Conservation (phyloP, 2,888 invertebrate genomes). For the Mylabris sibirica region DNA sequence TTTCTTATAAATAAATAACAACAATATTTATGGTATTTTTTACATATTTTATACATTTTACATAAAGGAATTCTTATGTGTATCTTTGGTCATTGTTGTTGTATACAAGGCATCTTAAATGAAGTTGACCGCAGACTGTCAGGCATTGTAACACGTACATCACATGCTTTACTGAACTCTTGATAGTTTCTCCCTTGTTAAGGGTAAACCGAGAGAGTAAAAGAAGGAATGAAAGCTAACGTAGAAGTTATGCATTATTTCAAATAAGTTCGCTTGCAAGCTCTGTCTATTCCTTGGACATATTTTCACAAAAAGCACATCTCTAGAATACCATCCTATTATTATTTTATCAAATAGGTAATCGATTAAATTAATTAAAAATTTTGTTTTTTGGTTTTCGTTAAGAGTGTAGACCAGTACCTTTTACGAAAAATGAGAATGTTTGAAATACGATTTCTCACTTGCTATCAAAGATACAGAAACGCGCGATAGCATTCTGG, state of each 20-base stretch:
- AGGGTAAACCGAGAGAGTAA: not conserved
- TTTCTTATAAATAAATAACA: not conserved
- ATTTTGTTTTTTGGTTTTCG: no score
- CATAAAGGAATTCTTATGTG: not conserved
- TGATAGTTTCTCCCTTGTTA: constrained; percentile 13
- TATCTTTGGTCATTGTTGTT: not conserved
- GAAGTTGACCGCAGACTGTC: constrained; percentile 18
- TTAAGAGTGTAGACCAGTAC: no score
- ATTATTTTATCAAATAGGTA: no score
- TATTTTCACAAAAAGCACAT: constrained; percentile 6
- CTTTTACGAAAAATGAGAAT: no score
- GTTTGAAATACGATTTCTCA: no score
- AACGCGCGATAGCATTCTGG: no score
- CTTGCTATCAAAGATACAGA: no score
- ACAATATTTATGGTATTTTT: not conserved
- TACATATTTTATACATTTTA: not conserved
- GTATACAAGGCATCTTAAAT: constrained; percentile 9
- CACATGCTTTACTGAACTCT: constrained; percentile 13
- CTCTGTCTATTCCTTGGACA: not conserved
- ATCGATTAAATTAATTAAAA: no score
- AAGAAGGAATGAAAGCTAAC: not conserved
- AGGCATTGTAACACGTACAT: constrained; percentile 15
- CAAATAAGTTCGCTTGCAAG: not conserved
- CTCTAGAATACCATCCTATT: not conserved
- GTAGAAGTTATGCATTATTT: not conserved